phyloP scores from a whole-genome alignment of 2,797 vertebrate species.

The Intellagama lesueurii region DNA sequence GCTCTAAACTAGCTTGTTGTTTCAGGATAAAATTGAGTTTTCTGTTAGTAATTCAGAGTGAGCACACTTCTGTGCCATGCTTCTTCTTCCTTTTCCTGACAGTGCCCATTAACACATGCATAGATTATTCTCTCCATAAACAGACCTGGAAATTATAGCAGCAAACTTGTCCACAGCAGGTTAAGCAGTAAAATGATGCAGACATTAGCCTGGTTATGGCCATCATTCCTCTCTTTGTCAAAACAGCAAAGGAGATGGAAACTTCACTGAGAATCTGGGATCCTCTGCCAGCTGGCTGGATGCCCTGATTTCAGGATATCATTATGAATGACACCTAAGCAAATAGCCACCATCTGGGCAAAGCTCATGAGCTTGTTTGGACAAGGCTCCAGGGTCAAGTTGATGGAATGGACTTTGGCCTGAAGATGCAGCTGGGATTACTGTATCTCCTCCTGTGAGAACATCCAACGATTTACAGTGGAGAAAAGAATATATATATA shows the following conservation, averaged over 20 bases:
- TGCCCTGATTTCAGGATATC: slow-evolving; percentile 73
- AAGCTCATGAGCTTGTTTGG: slow-evolving; percentile 78
- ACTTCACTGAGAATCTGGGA: slow-evolving; percentile 53
- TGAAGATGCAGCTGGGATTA: slow-evolving; percentile 67
- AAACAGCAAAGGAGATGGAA: slow-evolving; percentile 55
- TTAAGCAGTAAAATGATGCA: slow-evolving; percentile 51
- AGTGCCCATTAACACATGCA: neutral
- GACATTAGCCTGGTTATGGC: slow-evolving; percentile 29
- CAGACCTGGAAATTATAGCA: slow-evolving; percentile 21
- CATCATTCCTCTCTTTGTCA: slow-evolving; percentile 56
- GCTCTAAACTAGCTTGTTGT: neutral
- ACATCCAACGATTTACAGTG: slow-evolving; percentile 28
- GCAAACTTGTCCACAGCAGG: slow-evolving; percentile 32
- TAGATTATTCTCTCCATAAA: slow-evolving; percentile 25
- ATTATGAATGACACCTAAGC: slow-evolving; percentile 79
- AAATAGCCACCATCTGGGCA: slow-evolving; percentile 88
- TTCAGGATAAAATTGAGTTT: neutral
- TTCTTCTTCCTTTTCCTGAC: neutral
- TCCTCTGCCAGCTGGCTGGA: slow-evolving; percentile 72
- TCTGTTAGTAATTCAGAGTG: neutral
- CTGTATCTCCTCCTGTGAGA: slow-evolving; percentile 20
- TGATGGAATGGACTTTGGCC: slow-evolving; percentile 74
- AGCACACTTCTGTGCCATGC: neutral
- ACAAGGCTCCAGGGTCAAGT: slow-evolving; percentile 78
- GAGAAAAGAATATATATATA: slow-evolving; percentile 51